Conservation (phyloP, 2,113 vertebrate species). For the Felis catus region DNA sequence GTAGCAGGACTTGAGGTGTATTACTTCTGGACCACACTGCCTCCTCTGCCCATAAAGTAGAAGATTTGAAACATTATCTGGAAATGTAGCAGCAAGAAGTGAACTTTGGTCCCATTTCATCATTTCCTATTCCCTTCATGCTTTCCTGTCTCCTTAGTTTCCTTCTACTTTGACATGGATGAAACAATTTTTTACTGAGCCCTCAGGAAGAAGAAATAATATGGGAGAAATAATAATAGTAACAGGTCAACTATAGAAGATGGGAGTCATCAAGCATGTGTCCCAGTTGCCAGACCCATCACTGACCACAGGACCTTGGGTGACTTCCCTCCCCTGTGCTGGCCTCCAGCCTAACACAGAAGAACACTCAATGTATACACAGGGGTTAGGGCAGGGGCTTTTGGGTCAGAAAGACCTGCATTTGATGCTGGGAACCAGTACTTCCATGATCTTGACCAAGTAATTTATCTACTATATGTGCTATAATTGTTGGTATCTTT, state of each 20-base stretch:
- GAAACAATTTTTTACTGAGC: background rate
- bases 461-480: background rate
- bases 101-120: background rate
- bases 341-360: background rate
- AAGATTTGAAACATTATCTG: background rate
- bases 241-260: background rate
- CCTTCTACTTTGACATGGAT: background rate
- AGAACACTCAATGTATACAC: background rate
- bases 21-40: background rate
- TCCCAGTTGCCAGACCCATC: background rate
- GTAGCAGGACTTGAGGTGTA: background rate
- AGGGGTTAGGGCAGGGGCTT: background rate
- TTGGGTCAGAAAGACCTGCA: background rate
- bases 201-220: background rate
- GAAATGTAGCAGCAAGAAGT: background rate
- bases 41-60: background rate
- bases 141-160: background rate
- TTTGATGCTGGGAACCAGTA: background rate
- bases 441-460: background rate
- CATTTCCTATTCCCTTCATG: background rate
- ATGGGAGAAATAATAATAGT: background rate
- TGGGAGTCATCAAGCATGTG: background rate
- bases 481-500: background rate
- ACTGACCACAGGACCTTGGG: background rate
- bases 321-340: background rate